phyloP scores from a whole-genome alignment of 2,888 invertebrate genomes.

The Tolmerus cingulatus region DNA sequence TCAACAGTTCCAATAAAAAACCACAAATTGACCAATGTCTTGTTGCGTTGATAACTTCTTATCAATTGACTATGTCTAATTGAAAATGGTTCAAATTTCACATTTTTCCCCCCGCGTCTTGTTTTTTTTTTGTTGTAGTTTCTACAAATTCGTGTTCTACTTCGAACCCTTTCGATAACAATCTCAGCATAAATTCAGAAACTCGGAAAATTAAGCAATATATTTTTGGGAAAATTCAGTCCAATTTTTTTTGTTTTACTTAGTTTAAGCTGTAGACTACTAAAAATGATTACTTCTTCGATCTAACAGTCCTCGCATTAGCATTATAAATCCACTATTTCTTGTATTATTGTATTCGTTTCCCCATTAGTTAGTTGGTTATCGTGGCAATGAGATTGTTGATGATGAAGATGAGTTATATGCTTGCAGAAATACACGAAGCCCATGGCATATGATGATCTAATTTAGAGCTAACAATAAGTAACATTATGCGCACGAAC shows the following conservation, averaged over 20 bases:
- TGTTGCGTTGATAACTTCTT: neutral
- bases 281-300: neutral
- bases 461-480: neutral
- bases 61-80: slow-evolving; percentile 27
- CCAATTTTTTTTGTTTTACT: neutral
- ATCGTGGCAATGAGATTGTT: neutral
- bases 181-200: neutral
- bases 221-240: neutral
- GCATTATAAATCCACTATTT: neutral
- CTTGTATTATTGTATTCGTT: neutral
- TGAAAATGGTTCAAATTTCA: slow-evolving; percentile 3
- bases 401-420: neutral
- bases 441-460: neutral
- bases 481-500: neutral
- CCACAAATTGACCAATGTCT: slow-evolving; percentile 21
- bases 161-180: neutral
- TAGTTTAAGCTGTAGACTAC: neutral
- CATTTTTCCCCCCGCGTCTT: neutral
- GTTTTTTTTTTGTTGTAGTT: neutral
- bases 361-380: neutral
- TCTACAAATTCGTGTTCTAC: neutral
- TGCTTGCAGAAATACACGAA: neutral
- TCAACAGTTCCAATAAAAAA: slow-evolving; percentile 9
- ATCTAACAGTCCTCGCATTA: neutral
- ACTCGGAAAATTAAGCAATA: neutral